Evolutionary conservation across 23 tunicate species (phyloP).

Genomic region (Ciona savignyi): DNA sequence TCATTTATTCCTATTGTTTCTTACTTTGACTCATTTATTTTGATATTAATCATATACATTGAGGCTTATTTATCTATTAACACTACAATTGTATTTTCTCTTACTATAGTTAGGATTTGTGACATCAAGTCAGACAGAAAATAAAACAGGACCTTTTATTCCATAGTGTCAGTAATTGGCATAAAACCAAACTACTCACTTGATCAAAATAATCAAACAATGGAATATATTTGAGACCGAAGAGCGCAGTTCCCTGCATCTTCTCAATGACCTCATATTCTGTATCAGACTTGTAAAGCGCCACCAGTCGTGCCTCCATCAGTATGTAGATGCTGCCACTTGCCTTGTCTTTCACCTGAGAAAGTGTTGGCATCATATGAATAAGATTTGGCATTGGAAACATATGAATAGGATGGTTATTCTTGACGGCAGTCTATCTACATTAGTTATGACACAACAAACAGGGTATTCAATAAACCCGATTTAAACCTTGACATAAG

Average conservation of each 20-base stretch:
- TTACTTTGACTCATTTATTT: no score
- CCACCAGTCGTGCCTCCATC: slow-evolving; percentile 76
- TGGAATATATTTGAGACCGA: slow-evolving; percentile 65
- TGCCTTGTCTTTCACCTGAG: slow-evolving; percentile 58
- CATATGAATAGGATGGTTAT: no score
- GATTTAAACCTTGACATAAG: slow-evolving; percentile 67
- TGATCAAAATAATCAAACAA: slow-evolving; percentile 72
- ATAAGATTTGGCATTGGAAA: no score
- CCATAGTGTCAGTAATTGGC: no score
- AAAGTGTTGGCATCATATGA: no score
- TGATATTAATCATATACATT: no score
- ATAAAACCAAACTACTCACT: slow-evolving; percentile 27
- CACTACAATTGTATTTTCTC: no score
- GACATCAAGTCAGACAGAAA: no score
- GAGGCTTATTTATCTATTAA: no score
- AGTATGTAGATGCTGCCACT: slow-evolving; percentile 62
- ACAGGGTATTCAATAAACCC: background rate
- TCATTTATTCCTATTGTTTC: no score
- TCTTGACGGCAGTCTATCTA: background rate
- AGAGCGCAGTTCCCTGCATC: slow-evolving; percentile 55
- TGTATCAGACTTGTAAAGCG: slow-evolving; percentile 59
- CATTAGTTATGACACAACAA: background rate
- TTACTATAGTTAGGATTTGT: no score
- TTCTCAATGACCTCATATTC: slow-evolving; percentile 83
- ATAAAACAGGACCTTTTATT: no score